Evolutionary conservation across 2,888 invertebrate genomes (phyloP), one percentile per base, ranked within the genome.

Genomic region (Melanostoma scalare): DNA sequence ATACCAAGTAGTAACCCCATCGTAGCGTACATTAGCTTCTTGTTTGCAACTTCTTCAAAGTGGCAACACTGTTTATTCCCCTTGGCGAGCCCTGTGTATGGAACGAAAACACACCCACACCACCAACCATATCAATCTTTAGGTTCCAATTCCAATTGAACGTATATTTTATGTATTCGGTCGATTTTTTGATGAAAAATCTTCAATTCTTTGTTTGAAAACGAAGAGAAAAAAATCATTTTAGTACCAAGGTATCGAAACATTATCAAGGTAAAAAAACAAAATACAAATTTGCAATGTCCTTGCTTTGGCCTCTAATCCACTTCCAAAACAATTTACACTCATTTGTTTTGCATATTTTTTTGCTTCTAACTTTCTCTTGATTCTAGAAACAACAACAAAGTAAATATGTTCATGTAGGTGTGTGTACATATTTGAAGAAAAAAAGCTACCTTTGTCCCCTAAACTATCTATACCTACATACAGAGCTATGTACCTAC

Each of bases 151-250:
- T 61, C 52, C 65, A 81, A 44, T 30, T 38, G 35, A 56, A 38
- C 56, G 20, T 71, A 31, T 35, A 30, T 60, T 61, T 68, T 35
- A 61, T 68, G 33, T 10, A 40, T 56, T 35, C 68, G 40, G 35
- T 55, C 44, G 20, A 20, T 68, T 50, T 81, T 48, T 36, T 67
- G 50, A 20, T 20, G 20, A 20, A 61, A 67, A 71, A 71, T 53
- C 33, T 52, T 52, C 40, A 55, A 71, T 56, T 63, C 76, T 81
- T 76, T 76, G 67, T 75, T 69, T 63, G 10, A 61, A 36, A 46
- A 31, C 5, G 6, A 42, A 36, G 35, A 46, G 52, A 61, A 61
- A 40, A 55, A 30, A 9, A 35, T 36, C 35, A 4, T 67, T 68
- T 46, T 20, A 20, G 20, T 1, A 20, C 20, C 20, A 20, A 20